A percentile compares a stretch with the other conserved stretches of the same genome.
Conservation (phyloP, 2,113 vertebrate species). For the Pluvialis apricaria region DNA sequence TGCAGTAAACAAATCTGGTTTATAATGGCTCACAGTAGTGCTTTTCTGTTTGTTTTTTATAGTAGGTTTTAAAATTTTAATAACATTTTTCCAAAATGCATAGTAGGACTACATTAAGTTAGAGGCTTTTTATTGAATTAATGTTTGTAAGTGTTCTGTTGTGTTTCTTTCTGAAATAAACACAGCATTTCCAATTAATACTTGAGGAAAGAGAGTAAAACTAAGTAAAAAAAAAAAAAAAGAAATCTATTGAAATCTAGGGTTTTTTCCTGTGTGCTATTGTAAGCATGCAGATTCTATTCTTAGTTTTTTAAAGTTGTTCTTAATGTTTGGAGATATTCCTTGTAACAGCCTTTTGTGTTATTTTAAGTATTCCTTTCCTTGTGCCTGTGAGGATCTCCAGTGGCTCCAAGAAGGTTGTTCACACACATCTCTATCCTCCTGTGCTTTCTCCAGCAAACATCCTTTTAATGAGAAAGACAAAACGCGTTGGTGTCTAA, state of each 20-base stretch:
- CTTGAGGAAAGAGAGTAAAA: not conserved
- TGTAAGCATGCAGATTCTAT: not conserved
- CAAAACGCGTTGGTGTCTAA: not conserved
- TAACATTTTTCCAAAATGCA: not conserved
- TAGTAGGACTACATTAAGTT: accelerated
- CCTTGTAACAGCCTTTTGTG: not conserved
- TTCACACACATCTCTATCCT: not conserved
- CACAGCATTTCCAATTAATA: not conserved
- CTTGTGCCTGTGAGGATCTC: not conserved
- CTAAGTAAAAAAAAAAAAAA: not conserved
- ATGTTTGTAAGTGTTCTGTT: not conserved
- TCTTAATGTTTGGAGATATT: not conserved
- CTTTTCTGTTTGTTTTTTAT: not conserved
- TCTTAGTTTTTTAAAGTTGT: not conserved
- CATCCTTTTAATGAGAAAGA: not conserved
- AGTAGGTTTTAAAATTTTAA: not conserved
- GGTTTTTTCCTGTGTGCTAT: not conserved
- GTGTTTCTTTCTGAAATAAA: not conserved
- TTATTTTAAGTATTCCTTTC: not conserved
- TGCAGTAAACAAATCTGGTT: not conserved
- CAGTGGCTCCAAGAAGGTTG: not conserved
- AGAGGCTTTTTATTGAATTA: not conserved
- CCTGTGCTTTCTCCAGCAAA: not conserved
- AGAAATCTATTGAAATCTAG: not conserved
- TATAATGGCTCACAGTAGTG: not conserved